Percentiles rank a stretch among this genome's conserved stretches.
Evolutionary conservation across 2,888 invertebrate species (phyloP).

Genomic region (Cancer borealis): DNA sequence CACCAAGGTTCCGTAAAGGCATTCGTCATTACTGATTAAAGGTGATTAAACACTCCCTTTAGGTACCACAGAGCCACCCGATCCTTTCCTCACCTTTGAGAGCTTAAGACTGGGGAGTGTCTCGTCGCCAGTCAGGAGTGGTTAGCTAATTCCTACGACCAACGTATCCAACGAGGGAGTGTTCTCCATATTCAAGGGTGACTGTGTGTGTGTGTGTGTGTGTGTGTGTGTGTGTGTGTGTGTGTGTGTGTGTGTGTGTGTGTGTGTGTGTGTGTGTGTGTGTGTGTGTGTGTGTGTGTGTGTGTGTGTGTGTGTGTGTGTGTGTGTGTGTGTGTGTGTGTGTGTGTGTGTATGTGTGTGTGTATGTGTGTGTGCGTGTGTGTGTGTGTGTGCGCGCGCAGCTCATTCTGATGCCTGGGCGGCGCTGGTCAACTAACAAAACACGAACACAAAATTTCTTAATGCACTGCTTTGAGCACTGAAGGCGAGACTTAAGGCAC

Average conservation of each 20-base stretch:
- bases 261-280: too few species aligned
- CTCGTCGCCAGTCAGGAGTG: background rate
- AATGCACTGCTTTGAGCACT: too few species aligned
- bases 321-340: background rate
- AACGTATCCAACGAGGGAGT: background rate
- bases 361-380: background rate
- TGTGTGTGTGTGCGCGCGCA: background rate
- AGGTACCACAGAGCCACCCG: too few species aligned
- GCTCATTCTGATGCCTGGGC: too few species aligned
- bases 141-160: background rate
- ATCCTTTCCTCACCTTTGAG: too few species aligned
- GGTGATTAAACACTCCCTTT: too few species aligned
- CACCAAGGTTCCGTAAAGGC: background rate
- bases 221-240: too few species aligned
- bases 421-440: background rate
- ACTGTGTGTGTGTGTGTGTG: too few species aligned
- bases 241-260: too few species aligned
- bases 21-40: background rate
- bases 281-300: slow-evolving; percentile 6
- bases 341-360: slow-evolving; percentile 40
- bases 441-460: too few species aligned
- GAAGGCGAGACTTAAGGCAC: background rate
- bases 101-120: background rate
- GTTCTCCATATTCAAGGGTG: too few species aligned
- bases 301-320: slow-evolving; percentile 34